Evolutionary conservation across 2,797 vertebrate genomes (phyloP), one percentile per base, ranked within the genome.

Genomic region (Falco rusticolus): DNA sequence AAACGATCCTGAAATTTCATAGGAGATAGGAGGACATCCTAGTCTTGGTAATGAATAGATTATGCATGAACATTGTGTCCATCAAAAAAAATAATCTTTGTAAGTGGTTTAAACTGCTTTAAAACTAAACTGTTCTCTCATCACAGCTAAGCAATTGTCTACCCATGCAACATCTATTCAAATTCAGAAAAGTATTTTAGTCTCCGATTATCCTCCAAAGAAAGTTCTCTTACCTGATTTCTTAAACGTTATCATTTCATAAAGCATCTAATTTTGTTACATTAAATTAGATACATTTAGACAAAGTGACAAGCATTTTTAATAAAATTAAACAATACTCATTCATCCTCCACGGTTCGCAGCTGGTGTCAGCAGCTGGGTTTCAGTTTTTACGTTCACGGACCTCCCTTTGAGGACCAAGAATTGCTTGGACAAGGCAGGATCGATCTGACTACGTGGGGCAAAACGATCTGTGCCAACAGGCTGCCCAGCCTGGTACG

Each of bases 261-360:
- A 85, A 72, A 94, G 87, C 84, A 83, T 77, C 8, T 93, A 85
- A 94, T 94, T 96, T 94, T 87, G 48, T 87, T 94, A 94, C 89
- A 95, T 91, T 94, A 89, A 80, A 94, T 91, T 94, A 96, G 85
- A 93, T 89, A 68, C 78, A 96, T 93, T 95, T 95, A 95, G 90
- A 93, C 85, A 95, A 96, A 80, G 92, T 22, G 29, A 95, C 88
- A 43, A 90, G 72, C 66, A 86, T 83, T 81, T 90, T 93, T 68
- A 47, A 78, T 34, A 0, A 88, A 86, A 84, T 72, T 91, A 86
- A 93, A 91, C 85, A 94, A 92, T 91, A 77, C 66, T 89, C 33
- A 80, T 57, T 84, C 81, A 84, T 61, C 71, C 26, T 71, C 57
- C 8, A 0, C 18, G 39, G 51, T 0, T 85, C 41, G 60, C 28